A percentile compares a stretch with the other conserved stretches of the same genome.
phyloP scores from a whole-genome alignment of 2,797 vertebrate genomes.

The Myotis pilosus region DNA sequence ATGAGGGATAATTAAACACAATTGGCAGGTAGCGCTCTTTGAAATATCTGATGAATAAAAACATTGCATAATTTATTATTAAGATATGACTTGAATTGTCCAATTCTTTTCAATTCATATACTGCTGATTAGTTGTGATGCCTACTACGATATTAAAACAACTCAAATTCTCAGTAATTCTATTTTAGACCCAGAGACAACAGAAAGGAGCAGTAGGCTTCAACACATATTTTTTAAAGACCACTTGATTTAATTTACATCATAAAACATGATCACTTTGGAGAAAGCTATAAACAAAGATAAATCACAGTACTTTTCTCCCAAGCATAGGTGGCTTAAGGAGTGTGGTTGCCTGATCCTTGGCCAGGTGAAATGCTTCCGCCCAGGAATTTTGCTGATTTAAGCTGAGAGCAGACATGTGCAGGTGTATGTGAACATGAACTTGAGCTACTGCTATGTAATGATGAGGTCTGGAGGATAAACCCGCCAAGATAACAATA shows the following conservation, averaged over 20 bases:
- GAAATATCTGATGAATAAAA: constrained; percentile 36
- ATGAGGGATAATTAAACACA: not conserved
- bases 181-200: not conserved
- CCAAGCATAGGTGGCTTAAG: not conserved
- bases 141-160: not conserved
- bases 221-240: constrained; percentile 15
- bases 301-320: not conserved
- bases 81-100: not conserved
- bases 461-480: not conserved
- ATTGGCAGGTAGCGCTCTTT: not conserved
- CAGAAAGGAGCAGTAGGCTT: not conserved
- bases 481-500: not conserved
- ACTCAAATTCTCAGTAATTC: not conserved
- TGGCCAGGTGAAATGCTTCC: not conserved
- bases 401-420: not conserved
- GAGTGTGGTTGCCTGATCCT: not conserved
- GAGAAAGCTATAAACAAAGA: not conserved
- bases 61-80: not conserved
- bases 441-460: not conserved
- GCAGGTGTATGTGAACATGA: not conserved
- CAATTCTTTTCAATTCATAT: not conserved
- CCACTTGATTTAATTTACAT: not conserved
- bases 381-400: not conserved
- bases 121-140: not conserved
- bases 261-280: not conserved